Evolutionary conservation across 2,888 invertebrate species (phyloP), one percentile per base, ranked within the genome.

Genomic region (Orchesella flavescens): DNA sequence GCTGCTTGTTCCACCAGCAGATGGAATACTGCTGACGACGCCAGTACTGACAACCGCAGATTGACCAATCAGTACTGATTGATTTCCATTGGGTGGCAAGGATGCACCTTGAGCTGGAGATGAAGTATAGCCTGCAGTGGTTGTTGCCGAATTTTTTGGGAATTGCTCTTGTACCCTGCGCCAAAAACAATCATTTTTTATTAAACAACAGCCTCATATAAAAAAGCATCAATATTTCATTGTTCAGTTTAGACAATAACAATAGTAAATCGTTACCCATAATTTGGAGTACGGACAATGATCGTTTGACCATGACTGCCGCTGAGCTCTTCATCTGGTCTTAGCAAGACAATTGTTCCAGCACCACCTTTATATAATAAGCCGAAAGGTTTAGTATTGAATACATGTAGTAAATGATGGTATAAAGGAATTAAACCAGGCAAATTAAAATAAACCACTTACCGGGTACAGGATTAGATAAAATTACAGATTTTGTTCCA

Each of bases 241-340:
- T n/a, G n/a, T n/a, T n/a, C 21, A 59, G 17, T 21, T 19, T 59
- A 59, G 13, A 4, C 4, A 4, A 57, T 24, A 63, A 63, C 65
- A 23, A 69, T 72, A 61, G 23, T 46, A 43, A 19, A 17, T 4
- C 72, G 34, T 63, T 80, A 87, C 87, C 85, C 86, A 69, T 87
- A 84, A 68, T 84, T 84, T 49, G 88, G 87, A 19, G 87, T 79
- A 10, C 88, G 86, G 55, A 87, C 87, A 46, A 87, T 86, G 68
- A 87, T 87, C 9, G 87, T 86, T 82, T 87, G 87, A 53, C 86
- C 86, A 43, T 85, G 79, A 84, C 84, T 85, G 53, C 75, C 83
- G 72, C 63, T 81, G 43, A 78, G 46, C 69, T 87, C 88, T 76
- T 88, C 88, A 57, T 87, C 86, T 72, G 85, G 87, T 73, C 87